These are phyloP conservation scores for Elephas maximus DNA, from an alignment of 2,113 vertebrate species.

Conservation along the genomic window DNA sequence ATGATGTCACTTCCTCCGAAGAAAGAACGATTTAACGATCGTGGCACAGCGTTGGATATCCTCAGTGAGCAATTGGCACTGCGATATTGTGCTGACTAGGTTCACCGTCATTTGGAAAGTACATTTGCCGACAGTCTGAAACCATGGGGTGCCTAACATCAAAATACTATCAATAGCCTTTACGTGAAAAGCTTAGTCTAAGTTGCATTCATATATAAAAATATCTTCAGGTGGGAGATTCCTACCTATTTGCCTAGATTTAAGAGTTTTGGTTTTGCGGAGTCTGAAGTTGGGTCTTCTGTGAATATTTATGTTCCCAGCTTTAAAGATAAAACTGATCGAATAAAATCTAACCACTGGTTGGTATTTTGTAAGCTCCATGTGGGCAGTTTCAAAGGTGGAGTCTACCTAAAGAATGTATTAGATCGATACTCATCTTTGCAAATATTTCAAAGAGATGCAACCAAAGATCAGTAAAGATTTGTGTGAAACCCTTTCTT, in stretches of 20 bases:
- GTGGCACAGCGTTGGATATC: neutral
- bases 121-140: neutral
- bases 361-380: neutral
- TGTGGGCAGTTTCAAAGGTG: neutral
- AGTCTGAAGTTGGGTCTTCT: neutral
- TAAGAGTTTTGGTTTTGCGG: neutral
- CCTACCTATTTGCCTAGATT: neutral
- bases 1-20: constrained; percentile 1
- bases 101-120: neutral
- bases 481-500: neutral
- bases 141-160: neutral
- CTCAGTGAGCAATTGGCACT: neutral
- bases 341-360: neutral
- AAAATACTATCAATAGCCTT: constrained; percentile 35
- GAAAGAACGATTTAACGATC: neutral
- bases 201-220: neutral
- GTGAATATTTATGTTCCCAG: neutral
- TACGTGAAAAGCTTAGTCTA: constrained; percentile 26
- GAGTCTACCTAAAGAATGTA: constrained; percentile 26
- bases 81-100: neutral
- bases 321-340: neutral
- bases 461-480: neutral
- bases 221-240: neutral
- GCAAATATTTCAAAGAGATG: constrained; percentile 46
- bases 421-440: constrained; percentile 41